Conservation (phyloP, 2,888 invertebrate species). For the Macrophya annulata region DNA sequence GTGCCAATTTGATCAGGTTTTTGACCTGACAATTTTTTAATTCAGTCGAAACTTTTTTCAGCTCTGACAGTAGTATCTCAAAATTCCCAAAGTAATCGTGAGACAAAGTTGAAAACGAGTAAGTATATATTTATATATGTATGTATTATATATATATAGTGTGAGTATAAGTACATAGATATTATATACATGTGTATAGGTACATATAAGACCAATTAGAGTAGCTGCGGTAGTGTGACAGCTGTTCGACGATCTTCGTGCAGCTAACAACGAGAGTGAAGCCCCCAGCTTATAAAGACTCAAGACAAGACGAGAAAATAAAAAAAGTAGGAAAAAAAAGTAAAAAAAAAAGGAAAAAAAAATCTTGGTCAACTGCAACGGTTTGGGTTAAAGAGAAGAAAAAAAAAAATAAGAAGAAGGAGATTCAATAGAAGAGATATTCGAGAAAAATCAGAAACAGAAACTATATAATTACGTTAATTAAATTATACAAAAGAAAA, state of each 20-base stretch:
- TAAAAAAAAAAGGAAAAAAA: neutral
- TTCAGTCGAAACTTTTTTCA: too few species aligned
- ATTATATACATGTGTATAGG: neutral
- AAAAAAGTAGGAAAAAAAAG: neutral
- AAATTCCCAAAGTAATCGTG: too few species aligned
- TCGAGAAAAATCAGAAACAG: neutral
- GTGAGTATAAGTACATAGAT: neutral
- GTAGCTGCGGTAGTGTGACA: neutral
- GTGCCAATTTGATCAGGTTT: too few species aligned
- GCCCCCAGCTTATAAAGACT: neutral
- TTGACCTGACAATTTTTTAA: too few species aligned
- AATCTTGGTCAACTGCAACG: conserved; percentile 18
- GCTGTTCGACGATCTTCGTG: conserved; percentile 28
- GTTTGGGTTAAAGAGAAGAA: neutral
- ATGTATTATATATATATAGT: neutral
- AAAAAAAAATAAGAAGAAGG: neutral
- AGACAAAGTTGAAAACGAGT: conserved; percentile 12
- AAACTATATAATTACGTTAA: too few species aligned
- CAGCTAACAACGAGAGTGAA: conserved; percentile 3
- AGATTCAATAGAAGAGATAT: neutral
- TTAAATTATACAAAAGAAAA: too few species aligned
- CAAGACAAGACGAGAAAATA: neutral
- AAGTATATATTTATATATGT: neutral
- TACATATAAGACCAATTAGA: conserved; percentile 14
- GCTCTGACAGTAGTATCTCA: too few species aligned